Evolutionary conservation across 2,888 invertebrate genomes (phyloP), one percentile per base, ranked within the genome.

Genomic region (Zeuzera pyrina): DNA sequence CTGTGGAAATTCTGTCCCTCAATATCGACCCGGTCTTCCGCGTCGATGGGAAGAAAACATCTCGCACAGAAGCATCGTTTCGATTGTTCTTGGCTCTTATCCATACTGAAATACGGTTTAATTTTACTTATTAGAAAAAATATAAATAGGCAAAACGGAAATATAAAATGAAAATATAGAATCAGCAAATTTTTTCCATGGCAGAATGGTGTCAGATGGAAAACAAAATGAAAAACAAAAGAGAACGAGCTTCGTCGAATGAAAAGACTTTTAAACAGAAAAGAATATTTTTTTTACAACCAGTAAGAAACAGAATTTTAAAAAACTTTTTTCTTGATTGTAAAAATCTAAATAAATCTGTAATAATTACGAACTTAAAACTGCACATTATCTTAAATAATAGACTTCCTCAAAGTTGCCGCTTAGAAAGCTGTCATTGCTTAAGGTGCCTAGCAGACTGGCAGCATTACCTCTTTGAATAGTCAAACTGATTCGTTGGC

Each of bases 61-160:
- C 77, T 57, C 26, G 78, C 60, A 49, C 81, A 83, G 43, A 66
- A 81, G 47, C 67, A 71, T 58, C 77, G 79, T 43, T 74, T 79
- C 26, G 61, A 42, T 31, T 55, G 52, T 25, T 74, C 76, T 41
- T 66, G 59, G 33, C 45, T 46, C 40, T 59, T 66, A 40, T 70
- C 69, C 71, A 73, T 77, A 40, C 37, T 34, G 19, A 19, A 6
- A 6, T 6, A 3, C 15, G 3, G 10, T n/a, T n/a, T 8, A 28
- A 28, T 15, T 28, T 33, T 21, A 15, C 22, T 19, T 14, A 31
- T 19, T 31, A 19, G 34, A 35, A 38, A 27, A 33, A 32, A 16
- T 39, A 27, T 30, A 35, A 35, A 26, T 29, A 25, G 12, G 13
- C 4, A 31, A 32, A 34, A n/a, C n/a, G 33, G 31, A 35, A 35